Conservation (phyloP, 2,888 invertebrate species). For the Blera fallax region DNA sequence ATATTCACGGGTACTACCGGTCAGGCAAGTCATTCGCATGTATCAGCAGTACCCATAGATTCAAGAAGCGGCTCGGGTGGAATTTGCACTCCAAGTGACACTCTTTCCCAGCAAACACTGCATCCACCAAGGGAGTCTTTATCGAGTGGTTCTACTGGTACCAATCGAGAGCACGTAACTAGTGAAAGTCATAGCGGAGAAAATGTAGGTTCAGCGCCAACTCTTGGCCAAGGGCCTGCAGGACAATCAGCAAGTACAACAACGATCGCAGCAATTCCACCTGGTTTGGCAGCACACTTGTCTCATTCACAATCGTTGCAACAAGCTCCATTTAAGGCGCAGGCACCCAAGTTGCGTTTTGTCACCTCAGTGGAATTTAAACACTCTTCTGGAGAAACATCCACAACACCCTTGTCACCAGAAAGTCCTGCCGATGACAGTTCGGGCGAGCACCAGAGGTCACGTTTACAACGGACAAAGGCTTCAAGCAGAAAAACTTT, state of each 20-base stretch:
- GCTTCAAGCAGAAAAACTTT: slow-evolving; percentile 97
- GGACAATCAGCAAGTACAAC: slow-evolving; percentile 75
- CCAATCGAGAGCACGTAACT: slow-evolving; percentile 80
- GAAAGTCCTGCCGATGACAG: slow-evolving; percentile 87
- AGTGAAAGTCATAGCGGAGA: slow-evolving; percentile 81
- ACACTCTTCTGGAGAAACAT: slow-evolving; percentile 90
- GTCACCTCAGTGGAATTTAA: slow-evolving; percentile 92
- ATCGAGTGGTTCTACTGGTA: slow-evolving; percentile 85
- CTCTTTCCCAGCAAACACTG: slow-evolving; percentile 81
- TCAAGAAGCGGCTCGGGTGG: slow-evolving; percentile 81
- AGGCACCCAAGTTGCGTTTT: slow-evolving; percentile 89
- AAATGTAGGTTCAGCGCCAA: slow-evolving; percentile 77
- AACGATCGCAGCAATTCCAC: slow-evolving; percentile 76
- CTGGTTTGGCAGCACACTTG: slow-evolving; percentile 81
- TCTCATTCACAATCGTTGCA: slow-evolving; percentile 81
- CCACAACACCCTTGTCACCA: slow-evolving; percentile 89
- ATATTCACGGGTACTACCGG: slow-evolving; percentile 85
- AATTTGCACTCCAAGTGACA: slow-evolving; percentile 81
- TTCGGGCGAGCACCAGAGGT: slow-evolving; percentile 85
- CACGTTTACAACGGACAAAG: slow-evolving; percentile 93
- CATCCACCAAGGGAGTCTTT: slow-evolving; percentile 83
- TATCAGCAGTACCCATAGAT: slow-evolving; percentile 80
- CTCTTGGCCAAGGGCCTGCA: slow-evolving; percentile 75
- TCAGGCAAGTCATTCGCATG: slow-evolving; percentile 80
- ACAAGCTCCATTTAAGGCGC: slow-evolving; percentile 80